Evolutionary conservation across 2,797 vertebrate species (phyloP).

Genomic region (Phalloptychus januarius): DNA sequence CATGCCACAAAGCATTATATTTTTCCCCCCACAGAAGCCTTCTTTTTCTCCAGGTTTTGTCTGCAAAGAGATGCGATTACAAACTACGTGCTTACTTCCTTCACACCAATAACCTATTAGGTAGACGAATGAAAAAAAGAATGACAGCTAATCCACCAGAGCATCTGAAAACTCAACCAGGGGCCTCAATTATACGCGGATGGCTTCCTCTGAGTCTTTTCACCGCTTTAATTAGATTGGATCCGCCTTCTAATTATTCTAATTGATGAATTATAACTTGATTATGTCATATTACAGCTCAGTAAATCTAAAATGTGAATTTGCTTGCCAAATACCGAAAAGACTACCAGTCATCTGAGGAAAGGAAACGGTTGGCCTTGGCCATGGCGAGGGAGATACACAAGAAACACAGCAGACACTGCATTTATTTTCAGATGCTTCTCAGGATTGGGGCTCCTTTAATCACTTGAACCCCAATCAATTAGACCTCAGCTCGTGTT

Average conservation of each 20-base stretch:
- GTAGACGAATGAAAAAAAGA: constrained; percentile 31
- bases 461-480: constrained; percentile 89
- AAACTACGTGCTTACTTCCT: constrained; percentile 19
- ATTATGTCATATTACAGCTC: constrained; percentile 82
- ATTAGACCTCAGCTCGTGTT: constrained; percentile 89
- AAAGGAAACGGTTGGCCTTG: constrained; percentile 47
- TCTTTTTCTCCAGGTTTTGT: constrained; percentile 18
- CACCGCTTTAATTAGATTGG: constrained; percentile 81
- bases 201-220: constrained; percentile 72
- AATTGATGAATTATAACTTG: constrained; percentile 84
- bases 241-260: constrained; percentile 83
- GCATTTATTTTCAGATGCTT: constrained; percentile 68
- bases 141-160: constrained; percentile 42
- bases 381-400: constrained; percentile 51
- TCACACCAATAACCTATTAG: constrained; percentile 37
- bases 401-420: constrained; percentile 27
- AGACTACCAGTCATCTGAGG: constrained; percentile 53
- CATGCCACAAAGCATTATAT: constrained; percentile 64
- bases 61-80: constrained; percentile 40
- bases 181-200: constrained; percentile 61
- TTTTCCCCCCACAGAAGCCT: constrained; percentile 18
- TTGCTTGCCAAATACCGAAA: constrained; percentile 69
- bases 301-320: constrained; percentile 74
- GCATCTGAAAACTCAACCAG: constrained; percentile 58
- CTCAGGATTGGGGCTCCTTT: constrained; percentile 82